Base-by-base conservation (phyloP, 2,113 vertebrate species). In the Sylvia atricapilla region DNA sequence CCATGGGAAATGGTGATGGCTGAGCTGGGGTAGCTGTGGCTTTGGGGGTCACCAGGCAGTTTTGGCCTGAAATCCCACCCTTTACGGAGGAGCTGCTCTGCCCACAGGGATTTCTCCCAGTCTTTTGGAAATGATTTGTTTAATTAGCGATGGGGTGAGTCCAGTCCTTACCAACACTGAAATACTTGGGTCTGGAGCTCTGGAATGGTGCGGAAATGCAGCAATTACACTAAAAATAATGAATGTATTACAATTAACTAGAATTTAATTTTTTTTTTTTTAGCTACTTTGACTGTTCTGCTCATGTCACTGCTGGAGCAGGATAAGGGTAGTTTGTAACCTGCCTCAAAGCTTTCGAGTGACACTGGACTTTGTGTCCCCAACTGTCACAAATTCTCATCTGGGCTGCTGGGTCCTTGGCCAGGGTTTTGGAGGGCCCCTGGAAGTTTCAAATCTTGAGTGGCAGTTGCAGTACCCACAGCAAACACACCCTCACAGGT, bases 341-440 rank as follows among this genome's bases (percentile, higher is more conserved):
- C 12, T 6, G 10, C 19, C 27, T 47, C 9, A 37, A 96, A 41
- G 2, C 55, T 75, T 89, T 30, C 1, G 2, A 20, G 33, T 23
- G 70, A 37, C 0, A 0, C 4, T 22, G 43, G 16, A n/a, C 15
- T n/a, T 44, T 1, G 2, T 53, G 43, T 35, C 72, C 41, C 27
- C 27, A n/a, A 8, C 21, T 23, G 12, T 6, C 43, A 80, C 12
- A 27, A 80, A 60, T 59, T n/a, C 41, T 56, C 17, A 39, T 44
- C 35, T 6, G 11, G 39, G 11, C 33, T 8, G 2, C 13, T 37
- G 7, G 28, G 43, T 46, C 46, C 37, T 52, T 68, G 25, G 37
- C 28, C 31, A 23, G 24, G 14, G 1, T 64, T 84, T 88, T 7
- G 25, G 25, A 52, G 28, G 49, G 3, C 20, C 18, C 41, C 28